Evolutionary conservation across 2,888 invertebrate species (phyloP).

Genomic region (Brachyptera putata): DNA sequence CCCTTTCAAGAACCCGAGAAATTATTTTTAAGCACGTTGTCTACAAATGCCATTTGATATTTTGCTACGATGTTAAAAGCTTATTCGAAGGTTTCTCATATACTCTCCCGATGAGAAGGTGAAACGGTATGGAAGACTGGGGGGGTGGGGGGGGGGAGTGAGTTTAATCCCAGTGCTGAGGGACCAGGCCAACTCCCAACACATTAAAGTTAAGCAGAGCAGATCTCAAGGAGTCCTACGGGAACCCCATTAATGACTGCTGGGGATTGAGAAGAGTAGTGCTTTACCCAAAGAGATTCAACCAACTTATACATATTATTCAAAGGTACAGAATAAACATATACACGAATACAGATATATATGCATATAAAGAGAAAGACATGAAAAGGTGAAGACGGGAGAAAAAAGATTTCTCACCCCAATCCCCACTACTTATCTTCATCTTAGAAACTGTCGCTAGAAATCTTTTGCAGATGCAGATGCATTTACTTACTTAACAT

Average conservation of each 20-base stretch:
- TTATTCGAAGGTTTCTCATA: too few relatives aligned
- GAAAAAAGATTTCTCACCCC: constrained; percentile 22
- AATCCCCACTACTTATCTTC: constrained; percentile 22
- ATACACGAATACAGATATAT: constrained; percentile 30
- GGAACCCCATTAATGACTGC: constrained; percentile 32
- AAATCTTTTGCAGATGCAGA: constrained; percentile 27
- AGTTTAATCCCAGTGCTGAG: constrained; percentile 33
- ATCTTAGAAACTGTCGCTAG: constrained; percentile 24
- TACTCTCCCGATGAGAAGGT: too few relatives aligned
- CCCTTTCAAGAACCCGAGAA: too few relatives aligned
- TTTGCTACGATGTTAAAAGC: too few relatives aligned
- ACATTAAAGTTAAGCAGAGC: constrained; percentile 36
- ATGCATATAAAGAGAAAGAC: constrained; percentile 23
- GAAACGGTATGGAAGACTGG: neutral
- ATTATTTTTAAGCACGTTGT: too few relatives aligned
- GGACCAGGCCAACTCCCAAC: constrained; percentile 33
- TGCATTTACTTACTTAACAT: constrained; percentile 32
- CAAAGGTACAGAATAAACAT: neutral
- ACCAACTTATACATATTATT: too few relatives aligned
- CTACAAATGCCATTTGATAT: too few relatives aligned
- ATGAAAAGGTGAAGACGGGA: constrained; percentile 22
- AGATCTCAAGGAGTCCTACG: constrained; percentile 33
- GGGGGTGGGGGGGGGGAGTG: constrained; percentile 21
- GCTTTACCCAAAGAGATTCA: neutral
- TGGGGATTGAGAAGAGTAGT: constrained; percentile 30